These are phyloP conservation scores for Aphis gossypii DNA, from an alignment of 1,140 invertebrate genomes.

Conservation along the genomic window DNA sequence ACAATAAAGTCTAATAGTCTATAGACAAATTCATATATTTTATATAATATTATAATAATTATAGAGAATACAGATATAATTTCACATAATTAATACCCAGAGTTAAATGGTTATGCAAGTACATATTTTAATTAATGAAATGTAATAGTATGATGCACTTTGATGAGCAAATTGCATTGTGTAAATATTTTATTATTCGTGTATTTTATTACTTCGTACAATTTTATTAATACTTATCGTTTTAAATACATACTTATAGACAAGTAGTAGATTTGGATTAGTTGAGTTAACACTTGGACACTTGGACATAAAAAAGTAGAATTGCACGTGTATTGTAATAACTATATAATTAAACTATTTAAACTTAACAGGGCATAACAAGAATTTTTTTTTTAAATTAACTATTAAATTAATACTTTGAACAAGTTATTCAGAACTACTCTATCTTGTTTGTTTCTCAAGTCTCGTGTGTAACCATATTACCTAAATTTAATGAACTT, in stretches of 20 bases:
- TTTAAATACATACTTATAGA: background rate
- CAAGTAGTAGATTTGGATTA: background rate
- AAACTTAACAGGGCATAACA: background rate
- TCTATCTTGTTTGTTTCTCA: background rate
- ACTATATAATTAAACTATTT: background rate
- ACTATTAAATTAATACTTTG: background rate
- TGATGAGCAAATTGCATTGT: background rate
- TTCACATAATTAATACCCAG: background rate
- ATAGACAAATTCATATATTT: background rate
- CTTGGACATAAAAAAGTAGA: background rate
- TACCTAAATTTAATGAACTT: background rate
- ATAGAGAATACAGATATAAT: background rate
- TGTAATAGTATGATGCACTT: background rate
- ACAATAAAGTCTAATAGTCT: background rate
- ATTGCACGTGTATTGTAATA: background rate
- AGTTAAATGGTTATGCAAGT: background rate
- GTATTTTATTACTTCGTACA: background rate
- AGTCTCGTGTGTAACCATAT: background rate
- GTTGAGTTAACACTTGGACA: background rate
- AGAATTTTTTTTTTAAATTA: background rate
- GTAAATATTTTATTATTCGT: background rate
- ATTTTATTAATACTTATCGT: conserved; percentile 1
- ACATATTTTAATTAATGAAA: background rate
- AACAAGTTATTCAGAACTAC: background rate
- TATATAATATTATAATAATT: background rate